phyloP scores from a whole-genome alignment of 2,888 invertebrate species.

The Lepidocyrtoides sp. region DNA sequence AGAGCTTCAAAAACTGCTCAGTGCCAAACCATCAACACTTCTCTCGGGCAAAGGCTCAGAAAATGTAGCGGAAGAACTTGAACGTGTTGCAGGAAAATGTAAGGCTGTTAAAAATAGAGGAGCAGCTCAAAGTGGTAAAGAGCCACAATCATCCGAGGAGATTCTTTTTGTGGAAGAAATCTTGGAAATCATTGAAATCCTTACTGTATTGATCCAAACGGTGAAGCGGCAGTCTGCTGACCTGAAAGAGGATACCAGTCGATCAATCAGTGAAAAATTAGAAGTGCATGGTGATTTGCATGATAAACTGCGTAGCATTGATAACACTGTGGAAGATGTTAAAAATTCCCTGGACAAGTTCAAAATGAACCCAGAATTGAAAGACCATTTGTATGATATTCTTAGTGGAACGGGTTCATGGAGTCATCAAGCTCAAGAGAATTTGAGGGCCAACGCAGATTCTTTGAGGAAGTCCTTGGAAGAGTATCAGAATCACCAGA shows the following conservation, averaged over 20 bases:
- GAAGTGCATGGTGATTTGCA: background rate
- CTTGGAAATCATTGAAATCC: slow-evolving; percentile 92
- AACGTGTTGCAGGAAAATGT: slow-evolving; percentile 8
- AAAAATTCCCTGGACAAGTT: slow-evolving; percentile 54
- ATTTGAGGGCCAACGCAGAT: slow-evolving; percentile 9
- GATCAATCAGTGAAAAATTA: slow-evolving; percentile 46
- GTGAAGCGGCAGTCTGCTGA: slow-evolving; percentile 46
- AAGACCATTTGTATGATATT: slow-evolving; percentile 66
- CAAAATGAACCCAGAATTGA: slow-evolving; percentile 70
- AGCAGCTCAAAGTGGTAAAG: background rate
- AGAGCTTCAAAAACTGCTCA: slow-evolving; percentile 61
- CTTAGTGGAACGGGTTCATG: slow-evolving; percentile 49
- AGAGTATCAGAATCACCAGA: slow-evolving; percentile 44
- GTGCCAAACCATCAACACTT: slow-evolving; percentile 54
- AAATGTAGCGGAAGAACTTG: slow-evolving; percentile 33
- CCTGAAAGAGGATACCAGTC: slow-evolving; percentile 29
- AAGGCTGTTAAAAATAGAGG: slow-evolving; percentile 23
- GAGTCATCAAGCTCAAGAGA: slow-evolving; percentile 58
- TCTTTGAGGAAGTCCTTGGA: slow-evolving; percentile 54
- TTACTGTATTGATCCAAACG: slow-evolving; percentile 94
- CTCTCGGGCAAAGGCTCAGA: background rate
- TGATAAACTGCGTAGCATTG: slow-evolving; percentile 58
- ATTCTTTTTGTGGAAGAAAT: slow-evolving; percentile 90
- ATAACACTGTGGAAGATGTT: slow-evolving; percentile 66
- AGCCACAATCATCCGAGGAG: slow-evolving; percentile 89